Conservation (phyloP, 2,888 invertebrate genomes). For the Melinopterus prodromus region DNA sequence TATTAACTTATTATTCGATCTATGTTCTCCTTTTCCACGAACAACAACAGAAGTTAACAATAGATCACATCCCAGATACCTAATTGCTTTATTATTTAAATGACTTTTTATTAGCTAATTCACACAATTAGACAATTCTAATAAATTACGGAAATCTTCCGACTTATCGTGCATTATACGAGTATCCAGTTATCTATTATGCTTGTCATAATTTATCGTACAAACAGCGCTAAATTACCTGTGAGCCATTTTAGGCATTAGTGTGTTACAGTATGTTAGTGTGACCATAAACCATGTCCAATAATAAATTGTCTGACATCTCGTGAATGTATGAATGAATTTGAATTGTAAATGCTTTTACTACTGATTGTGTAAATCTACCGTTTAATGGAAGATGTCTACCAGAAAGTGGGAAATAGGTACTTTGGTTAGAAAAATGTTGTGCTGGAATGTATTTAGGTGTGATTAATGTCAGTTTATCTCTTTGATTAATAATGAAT, state of each 20-base stretch:
- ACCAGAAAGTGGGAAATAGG: not conserved
- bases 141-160: not conserved
- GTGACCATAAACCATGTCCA: not conserved
- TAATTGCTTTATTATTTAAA: conserved; percentile 4
- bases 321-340: not conserved
- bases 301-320: not conserved
- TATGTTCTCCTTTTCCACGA: no score
- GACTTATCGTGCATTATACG: not conserved
- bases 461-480: not conserved
- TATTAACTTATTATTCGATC: no score
- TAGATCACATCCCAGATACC: not conserved
- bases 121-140: not conserved
- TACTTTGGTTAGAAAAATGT: not conserved
- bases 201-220: not conserved
- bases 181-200: not conserved
- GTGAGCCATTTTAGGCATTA: not conserved
- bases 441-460: not conserved
- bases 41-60: not conserved
- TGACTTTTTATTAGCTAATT: not conserved
- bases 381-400: not conserved
- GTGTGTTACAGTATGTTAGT: not conserved
- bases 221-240: not conserved
- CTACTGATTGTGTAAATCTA: not conserved
- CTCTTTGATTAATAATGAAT: no score
- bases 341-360: not conserved